Conservation (phyloP, 2,797 vertebrate species). For the Emydoidea blandingii region DNA sequence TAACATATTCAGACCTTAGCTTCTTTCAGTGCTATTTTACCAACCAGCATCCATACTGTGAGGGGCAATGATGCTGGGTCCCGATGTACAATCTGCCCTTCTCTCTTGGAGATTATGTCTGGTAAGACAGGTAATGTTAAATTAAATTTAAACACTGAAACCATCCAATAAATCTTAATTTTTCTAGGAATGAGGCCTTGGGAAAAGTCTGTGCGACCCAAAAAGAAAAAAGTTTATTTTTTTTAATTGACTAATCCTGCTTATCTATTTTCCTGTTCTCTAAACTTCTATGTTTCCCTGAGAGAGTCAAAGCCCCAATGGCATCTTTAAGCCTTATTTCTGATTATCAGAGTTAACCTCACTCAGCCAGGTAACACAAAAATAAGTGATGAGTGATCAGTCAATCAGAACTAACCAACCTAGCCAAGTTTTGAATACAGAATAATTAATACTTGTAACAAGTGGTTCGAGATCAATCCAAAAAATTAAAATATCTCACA, state of each 20-base stretch:
- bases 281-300: neutral
- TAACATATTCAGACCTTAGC: neutral
- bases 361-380: neutral
- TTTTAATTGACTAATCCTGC: neutral
- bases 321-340: neutral
- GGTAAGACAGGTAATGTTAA: neutral
- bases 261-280: neutral
- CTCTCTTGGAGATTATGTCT: neutral
- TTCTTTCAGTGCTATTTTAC: neutral
- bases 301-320: neutral
- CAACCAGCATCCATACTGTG: neutral
- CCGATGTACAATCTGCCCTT: neutral
- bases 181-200: neutral
- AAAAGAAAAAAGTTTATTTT: neutral
- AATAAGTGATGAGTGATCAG: neutral
- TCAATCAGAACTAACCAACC: neutral
- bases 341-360: neutral
- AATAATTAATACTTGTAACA: neutral
- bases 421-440: neutral
- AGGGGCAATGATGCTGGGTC: neutral
- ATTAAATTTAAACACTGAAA: neutral
- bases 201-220: neutral
- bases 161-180: neutral
- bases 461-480: neutral
- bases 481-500: neutral